phyloP scores from a whole-genome alignment of 2,113 vertebrate species.

The Tauraco erythrolophus region DNA sequence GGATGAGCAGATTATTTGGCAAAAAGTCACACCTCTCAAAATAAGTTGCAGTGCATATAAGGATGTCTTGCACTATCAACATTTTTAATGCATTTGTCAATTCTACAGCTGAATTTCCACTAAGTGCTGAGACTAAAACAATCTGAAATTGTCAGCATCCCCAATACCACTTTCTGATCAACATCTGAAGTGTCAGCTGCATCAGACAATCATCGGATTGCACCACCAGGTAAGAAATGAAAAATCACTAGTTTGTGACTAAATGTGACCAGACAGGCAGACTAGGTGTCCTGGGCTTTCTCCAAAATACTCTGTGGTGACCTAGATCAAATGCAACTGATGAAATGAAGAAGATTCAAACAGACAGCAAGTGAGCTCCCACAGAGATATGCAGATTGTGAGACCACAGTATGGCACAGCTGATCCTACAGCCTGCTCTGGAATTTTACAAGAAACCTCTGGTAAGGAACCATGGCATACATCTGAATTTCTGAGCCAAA shows the following conservation, averaged over 20 bases:
- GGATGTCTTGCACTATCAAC: not conserved
- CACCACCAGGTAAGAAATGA: not conserved
- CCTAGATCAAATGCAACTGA: conserved; percentile 33
- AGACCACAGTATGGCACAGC: not conserved
- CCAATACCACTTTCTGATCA: not conserved
- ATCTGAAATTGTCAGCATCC: not conserved
- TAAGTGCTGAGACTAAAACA: not conserved
- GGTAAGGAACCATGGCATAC: not conserved
- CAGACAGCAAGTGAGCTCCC: conserved; percentile 3
- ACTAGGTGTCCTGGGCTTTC: not conserved
- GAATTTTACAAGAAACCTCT: not conserved
- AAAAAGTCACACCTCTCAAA: not conserved
- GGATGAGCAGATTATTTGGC: not conserved
- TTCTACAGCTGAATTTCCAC: not conserved
- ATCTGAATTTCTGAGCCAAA: conserved; percentile 14
- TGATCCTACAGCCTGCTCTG: not conserved
- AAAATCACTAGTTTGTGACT: conserved; percentile 14
- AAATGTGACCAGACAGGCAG: conserved; percentile 16
- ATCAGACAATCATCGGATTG: not conserved
- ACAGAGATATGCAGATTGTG: conserved; percentile 18
- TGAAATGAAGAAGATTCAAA: conserved; percentile 27
- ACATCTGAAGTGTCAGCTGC: not conserved
- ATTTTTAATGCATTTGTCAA: not conserved
- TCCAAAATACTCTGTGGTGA: not conserved
- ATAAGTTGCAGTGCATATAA: not conserved